These are phyloP conservation scores for Diuraphis noxia DNA, from an alignment of 1,140 invertebrate genomes.

Conservation along the genomic window DNA sequence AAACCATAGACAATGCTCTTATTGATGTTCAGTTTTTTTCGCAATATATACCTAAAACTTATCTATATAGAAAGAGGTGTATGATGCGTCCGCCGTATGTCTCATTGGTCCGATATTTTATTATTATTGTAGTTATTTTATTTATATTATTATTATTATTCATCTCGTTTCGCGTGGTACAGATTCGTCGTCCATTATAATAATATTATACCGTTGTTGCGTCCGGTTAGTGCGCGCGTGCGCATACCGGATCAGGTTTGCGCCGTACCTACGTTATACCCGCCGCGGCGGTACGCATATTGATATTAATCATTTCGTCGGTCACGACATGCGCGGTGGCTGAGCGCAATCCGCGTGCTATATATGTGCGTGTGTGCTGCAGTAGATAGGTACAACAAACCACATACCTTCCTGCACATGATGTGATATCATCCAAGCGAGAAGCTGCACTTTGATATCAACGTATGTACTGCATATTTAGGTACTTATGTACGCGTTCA, in stretches of 20 bases:
- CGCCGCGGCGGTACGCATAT: not conserved
- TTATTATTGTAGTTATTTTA: not conserved
- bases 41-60: not conserved
- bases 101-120: not conserved
- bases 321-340: constrained; percentile 13
- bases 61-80: not conserved
- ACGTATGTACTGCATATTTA: not conserved
- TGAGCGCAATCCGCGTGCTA: not conserved
- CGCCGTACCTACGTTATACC: not conserved
- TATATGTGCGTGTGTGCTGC: not conserved
- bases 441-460: not conserved
- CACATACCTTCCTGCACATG: not conserved
- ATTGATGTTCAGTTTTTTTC: constrained; percentile 1
- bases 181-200: not conserved
- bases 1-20: not conserved
- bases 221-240: not conserved
- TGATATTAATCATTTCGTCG: constrained; percentile 23
- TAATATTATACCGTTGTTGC: not conserved
- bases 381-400: not conserved
- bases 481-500: no score
- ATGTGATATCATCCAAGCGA: not conserved
- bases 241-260: constrained; percentile 7
- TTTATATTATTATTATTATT: not conserved
- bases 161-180: not conserved
- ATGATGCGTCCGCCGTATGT: not conserved